Evolutionary conservation across 2,797 vertebrate genomes (phyloP).

Genomic region (Chaetodon trifasciatus): DNA sequence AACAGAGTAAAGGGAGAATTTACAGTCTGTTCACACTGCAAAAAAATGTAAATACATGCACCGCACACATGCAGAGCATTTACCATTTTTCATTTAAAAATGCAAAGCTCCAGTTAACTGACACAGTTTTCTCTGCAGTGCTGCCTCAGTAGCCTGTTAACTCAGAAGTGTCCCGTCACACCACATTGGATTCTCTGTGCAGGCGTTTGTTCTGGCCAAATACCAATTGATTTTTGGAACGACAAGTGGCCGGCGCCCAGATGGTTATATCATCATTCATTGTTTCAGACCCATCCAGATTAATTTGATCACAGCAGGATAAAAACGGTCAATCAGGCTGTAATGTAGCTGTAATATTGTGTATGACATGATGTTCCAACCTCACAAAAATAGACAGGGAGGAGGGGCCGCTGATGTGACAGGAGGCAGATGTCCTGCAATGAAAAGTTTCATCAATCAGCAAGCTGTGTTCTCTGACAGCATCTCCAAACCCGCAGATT

Average conservation of each 20-base stretch:
- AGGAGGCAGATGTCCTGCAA: slow-evolving; percentile 52
- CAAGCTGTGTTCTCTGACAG: slow-evolving; percentile 15
- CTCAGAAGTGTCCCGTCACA: slow-evolving; percentile 46
- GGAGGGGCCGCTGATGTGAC: slow-evolving; percentile 15
- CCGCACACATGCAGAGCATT: neutral
- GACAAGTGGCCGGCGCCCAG: slow-evolving; percentile 61
- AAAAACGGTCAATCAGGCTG: slow-evolving; percentile 65
- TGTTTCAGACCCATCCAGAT: slow-evolving; percentile 68
- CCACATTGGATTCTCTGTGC: slow-evolving; percentile 52
- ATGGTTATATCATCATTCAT: slow-evolving; percentile 75
- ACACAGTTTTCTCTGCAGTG: slow-evolving; percentile 10
- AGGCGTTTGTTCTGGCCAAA: slow-evolving; percentile 67
- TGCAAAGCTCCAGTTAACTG: neutral
- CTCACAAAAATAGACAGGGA: slow-evolving; percentile 31
- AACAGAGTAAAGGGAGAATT: too few relatives aligned
- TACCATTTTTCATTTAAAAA: neutral
- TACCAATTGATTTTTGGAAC: slow-evolving; percentile 70
- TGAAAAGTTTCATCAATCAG: slow-evolving; percentile 37
- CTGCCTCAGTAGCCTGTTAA: slow-evolving; percentile 36
- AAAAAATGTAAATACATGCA: neutral
- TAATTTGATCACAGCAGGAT: slow-evolving; percentile 71
- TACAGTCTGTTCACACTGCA: neutral
- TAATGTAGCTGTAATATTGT: slow-evolving; percentile 66
- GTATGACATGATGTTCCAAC: slow-evolving; percentile 50
- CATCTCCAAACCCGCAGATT: slow-evolving; percentile 19